Conservation (phyloP, 1,140 invertebrate genomes). For the Agrilus planipennis region DNA sequence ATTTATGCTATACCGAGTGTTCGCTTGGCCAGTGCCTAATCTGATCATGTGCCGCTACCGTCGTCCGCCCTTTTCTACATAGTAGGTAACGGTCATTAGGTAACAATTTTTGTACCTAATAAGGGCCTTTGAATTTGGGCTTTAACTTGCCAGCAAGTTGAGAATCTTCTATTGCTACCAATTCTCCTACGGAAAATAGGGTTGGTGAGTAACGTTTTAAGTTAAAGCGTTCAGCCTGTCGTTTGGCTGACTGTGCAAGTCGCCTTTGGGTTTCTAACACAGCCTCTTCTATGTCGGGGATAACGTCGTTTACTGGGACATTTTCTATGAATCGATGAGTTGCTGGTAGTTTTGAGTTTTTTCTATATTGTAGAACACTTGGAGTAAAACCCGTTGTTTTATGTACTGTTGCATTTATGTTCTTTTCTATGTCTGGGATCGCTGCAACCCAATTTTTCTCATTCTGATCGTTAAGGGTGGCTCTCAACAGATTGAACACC, state of each 20-base stretch:
- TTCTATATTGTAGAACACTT: background rate
- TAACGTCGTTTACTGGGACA: slow-evolving; percentile 5
- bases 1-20: no score
- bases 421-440: background rate
- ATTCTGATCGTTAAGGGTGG: no score
- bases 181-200: slow-evolving; percentile 5
- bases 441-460: slow-evolving; percentile 1
- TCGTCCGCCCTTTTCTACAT: slow-evolving; percentile 8
- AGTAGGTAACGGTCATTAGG: slow-evolving; percentile 13
- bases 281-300: slow-evolving; percentile 10
- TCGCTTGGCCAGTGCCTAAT: slow-evolving; percentile 12
- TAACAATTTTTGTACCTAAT: slow-evolving; percentile 8
- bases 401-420: background rate
- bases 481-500: background rate
- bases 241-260: background rate
- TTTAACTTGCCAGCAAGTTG: slow-evolving; percentile 14
- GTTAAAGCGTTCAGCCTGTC: slow-evolving; percentile 4
- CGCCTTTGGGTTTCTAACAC: slow-evolving; percentile 4
- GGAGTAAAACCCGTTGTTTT: slow-evolving; percentile 1
- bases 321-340: no score
- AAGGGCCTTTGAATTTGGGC: slow-evolving; percentile 14
- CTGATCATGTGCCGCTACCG: slow-evolving; percentile 15
- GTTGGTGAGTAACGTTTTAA: background rate
- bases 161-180: slow-evolving; percentile 13
- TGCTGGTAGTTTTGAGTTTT: no score